Percentiles rank a stretch among this genome's conserved stretches.
Conservation (phyloP, 2,888 invertebrate species). For the Acrobasis consociella region DNA sequence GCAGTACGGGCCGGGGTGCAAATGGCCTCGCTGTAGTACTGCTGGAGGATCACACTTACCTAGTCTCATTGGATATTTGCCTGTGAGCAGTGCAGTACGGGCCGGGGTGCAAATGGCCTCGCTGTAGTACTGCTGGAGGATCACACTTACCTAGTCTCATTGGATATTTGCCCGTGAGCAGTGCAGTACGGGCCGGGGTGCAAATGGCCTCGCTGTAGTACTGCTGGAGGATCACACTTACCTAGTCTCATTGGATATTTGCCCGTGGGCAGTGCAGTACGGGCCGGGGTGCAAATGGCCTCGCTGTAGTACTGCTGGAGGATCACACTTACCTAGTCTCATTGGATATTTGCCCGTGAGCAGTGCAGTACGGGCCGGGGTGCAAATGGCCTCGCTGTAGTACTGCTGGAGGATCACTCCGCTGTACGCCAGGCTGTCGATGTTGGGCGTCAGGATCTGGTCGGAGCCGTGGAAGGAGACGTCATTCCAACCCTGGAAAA, state of each 20-base stretch:
- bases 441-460: constrained; percentile 94
- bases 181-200: too few relatives aligned
- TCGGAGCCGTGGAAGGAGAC: constrained; percentile 94
- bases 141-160: too few relatives aligned
- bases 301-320: constrained; percentile 93
- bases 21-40: too few relatives aligned
- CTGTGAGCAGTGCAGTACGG: constrained; percentile 90
- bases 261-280: constrained; percentile 92
- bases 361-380: constrained; percentile 91
- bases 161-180: too few relatives aligned
- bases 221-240: constrained; percentile 92
- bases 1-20: too few relatives aligned
- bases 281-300: constrained; percentile 92
- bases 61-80: constrained; percentile 96
- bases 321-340: too few relatives aligned
- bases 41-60: too few relatives aligned
- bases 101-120: constrained; percentile 94
- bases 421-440: constrained; percentile 92
- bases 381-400: constrained; percentile 93
- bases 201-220: too few relatives aligned
- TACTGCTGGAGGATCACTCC: constrained; percentile 93
- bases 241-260: too few relatives aligned
- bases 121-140: constrained; percentile 93
- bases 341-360: constrained; percentile 95
- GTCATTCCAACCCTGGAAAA: constrained; percentile 93